Evolutionary conservation across 2,113 vertebrate genomes (phyloP), one percentile per base, ranked within the genome.

Genomic region (Otolemur garnettii): DNA sequence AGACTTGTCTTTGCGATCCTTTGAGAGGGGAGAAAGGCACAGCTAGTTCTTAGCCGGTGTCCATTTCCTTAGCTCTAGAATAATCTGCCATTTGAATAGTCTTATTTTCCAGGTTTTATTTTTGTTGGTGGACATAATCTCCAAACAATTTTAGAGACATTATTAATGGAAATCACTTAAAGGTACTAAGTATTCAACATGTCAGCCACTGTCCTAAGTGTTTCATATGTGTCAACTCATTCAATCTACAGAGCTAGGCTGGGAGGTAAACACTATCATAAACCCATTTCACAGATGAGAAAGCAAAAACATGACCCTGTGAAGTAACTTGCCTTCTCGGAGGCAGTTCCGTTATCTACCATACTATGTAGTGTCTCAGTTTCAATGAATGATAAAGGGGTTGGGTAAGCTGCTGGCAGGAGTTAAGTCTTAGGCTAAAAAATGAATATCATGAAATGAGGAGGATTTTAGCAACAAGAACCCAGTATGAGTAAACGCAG

Each of bases 351-450:
- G n/a, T 35, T 1, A 38, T n/a, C 13, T 30, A 21, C 30, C 26
- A n/a, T 18, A 30, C 45, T 62, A 38, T 45, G 91, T 21, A 71
- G 79, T 19, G 78, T 87, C 72, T 38, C 15, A 28, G 28, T 33
- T 66, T 59, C 28, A 78, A 17, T 15, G 69, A 82, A 17, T 19
- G 69, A 82, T 78, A 92, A 72, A 92, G 21, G 81, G 57, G 26
- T 64, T 74, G 53, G 92, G 24, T 82, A 55, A 59, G 71, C 9
- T 79, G 10, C 18, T 79, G 93, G 62, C 78, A 89, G n/a, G 53
- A 87, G 59, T 93, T 50, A 88, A 81, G 50, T 71, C 42, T 38
- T 68, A 95, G 57, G 82, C 60, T 88, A 96, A 86, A 68, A 78
- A 94, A 85, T 88, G 50, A 77, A 69, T 22, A 74, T 92, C 66